These are phyloP conservation scores for Eucidaris tribuloides DNA, from an alignment of 35 echinoderm and acorn worm species.

Conservation along the genomic window DNA sequence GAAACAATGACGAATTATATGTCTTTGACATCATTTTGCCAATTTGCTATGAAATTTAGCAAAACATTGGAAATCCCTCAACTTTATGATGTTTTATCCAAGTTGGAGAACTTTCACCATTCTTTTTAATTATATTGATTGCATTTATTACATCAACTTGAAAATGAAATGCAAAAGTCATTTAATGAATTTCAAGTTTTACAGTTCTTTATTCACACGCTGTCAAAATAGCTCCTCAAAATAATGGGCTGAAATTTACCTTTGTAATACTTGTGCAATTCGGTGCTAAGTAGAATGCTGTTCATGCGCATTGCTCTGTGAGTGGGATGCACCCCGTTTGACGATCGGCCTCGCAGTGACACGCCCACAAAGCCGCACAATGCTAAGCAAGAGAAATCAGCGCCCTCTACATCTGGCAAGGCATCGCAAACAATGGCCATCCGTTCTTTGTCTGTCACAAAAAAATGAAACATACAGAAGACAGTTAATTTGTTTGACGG, in stretches of 20 bases:
- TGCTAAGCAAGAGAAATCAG: background rate
- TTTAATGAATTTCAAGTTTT: background rate
- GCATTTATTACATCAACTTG: background rate
- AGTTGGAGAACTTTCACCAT: background rate
- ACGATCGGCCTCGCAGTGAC: background rate
- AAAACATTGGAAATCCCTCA: too few relatives aligned
- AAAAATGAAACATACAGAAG: background rate
- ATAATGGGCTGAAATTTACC: too few relatives aligned
- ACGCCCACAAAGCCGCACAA: background rate
- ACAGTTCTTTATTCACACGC: background rate
- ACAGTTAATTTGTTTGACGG: background rate
- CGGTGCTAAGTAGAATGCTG: background rate
- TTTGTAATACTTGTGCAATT: background rate
- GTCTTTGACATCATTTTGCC: too few relatives aligned
- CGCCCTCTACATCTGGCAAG: background rate
- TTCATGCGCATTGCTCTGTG: background rate
- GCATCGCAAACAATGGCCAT: background rate
- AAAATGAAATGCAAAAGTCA: background rate
- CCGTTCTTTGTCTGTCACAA: conserved; percentile 7
- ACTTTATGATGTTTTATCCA: too few relatives aligned
- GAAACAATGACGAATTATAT: too few relatives aligned
- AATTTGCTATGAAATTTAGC: too few relatives aligned
- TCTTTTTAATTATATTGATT: background rate
- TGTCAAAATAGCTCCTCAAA: background rate
- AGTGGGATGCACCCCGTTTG: background rate